Conservation (phyloP, 2,888 invertebrate genomes). For the Lasioglossum morio region DNA sequence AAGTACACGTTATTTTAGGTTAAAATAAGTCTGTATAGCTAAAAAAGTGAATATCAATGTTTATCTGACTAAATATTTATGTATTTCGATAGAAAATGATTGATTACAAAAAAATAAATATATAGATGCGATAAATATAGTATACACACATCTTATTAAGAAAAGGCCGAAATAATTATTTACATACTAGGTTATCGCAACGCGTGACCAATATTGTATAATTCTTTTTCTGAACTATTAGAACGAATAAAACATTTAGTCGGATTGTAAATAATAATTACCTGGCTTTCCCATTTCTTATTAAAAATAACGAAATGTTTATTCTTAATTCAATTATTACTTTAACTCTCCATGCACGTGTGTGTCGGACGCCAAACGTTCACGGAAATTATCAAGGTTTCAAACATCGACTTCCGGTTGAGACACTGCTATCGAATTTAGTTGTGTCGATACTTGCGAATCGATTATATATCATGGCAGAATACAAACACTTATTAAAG, state of each 20-base stretch:
- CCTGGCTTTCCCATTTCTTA: slow-evolving; percentile 85
- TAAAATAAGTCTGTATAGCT: background rate
- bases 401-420: slow-evolving; percentile 52
- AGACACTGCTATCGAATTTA: slow-evolving; percentile 17
- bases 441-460: slow-evolving; percentile 30
- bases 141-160: background rate
- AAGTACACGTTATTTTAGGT: background rate
- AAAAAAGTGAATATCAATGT: slow-evolving; percentile 5
- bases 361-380: slow-evolving; percentile 62
- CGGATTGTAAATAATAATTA: slow-evolving; percentile 60
- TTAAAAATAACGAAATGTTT: background rate
- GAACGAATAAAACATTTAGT: slow-evolving; percentile 1
- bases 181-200: slow-evolving; percentile 1
- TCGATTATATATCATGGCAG: slow-evolving; percentile 12
- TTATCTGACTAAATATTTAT: slow-evolving; percentile 11
- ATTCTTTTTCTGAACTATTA: background rate
- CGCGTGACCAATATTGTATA: background rate
- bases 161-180: slow-evolving; percentile 16
- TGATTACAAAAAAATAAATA: background rate
- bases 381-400: slow-evolving; percentile 62
- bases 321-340: slow-evolving; percentile 8
- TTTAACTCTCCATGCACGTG: slow-evolving; percentile 62
- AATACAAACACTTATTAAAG: background rate
- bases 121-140: background rate
- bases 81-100: slow-evolving; percentile 6